Conservation (phyloP, 2,888 invertebrate genomes). For the Electrophaes corylata region DNA sequence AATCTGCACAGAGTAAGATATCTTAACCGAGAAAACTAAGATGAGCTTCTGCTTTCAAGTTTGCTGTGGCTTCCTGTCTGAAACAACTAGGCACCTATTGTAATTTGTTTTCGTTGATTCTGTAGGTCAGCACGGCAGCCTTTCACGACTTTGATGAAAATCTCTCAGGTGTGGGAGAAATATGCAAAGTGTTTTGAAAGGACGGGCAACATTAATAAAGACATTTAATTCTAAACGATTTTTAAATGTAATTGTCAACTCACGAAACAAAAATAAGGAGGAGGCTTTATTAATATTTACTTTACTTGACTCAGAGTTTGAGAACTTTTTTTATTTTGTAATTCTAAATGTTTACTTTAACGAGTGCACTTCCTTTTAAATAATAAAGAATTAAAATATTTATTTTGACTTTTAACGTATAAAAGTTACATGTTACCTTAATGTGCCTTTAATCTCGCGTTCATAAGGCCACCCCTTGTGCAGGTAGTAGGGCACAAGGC, state of each 20-base stretch:
- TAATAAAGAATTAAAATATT: too few relatives aligned
- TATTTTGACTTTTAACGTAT: too few relatives aligned
- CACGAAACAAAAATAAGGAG: not conserved
- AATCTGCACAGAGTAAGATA: too few relatives aligned
- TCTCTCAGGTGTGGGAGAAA: conserved; percentile 24
- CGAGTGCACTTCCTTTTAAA: too few relatives aligned
- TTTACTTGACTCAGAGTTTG: too few relatives aligned
- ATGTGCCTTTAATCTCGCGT: too few relatives aligned
- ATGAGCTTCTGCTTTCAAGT: not conserved
- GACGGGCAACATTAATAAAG: conserved; percentile 16
- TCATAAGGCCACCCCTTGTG: too few relatives aligned
- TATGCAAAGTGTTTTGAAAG: conserved; percentile 19
- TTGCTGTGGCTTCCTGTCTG: not conserved
- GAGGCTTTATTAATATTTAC: not conserved
- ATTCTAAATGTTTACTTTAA: too few relatives aligned
- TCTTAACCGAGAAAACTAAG: too few relatives aligned
- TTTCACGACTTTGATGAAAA: conserved; percentile 34
- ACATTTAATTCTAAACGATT: not conserved
- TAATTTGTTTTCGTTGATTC: conserved; percentile 16
- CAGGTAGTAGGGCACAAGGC: too few relatives aligned
- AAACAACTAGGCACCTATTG: not conserved
- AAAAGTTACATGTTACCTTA: too few relatives aligned
- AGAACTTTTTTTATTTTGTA: too few relatives aligned
- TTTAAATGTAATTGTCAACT: not conserved
- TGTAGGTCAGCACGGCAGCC: conserved; percentile 27